Percentiles rank a stretch among this genome's conserved stretches.
Conservation (phyloP, 2,888 invertebrate species). For the Coenonympha arcania region DNA sequence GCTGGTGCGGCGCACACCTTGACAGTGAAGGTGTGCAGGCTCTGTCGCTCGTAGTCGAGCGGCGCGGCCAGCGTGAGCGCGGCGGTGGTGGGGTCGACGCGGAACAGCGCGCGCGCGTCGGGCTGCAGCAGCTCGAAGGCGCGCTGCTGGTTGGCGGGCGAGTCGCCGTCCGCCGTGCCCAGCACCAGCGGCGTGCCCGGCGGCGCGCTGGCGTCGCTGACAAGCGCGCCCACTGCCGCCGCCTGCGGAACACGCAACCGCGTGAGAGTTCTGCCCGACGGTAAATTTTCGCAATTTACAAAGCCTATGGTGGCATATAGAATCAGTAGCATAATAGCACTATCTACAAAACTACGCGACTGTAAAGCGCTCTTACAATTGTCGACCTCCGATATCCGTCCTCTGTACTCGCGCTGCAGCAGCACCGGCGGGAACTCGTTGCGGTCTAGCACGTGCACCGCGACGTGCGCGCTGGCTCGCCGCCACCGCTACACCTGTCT, state of each 20-base stretch:
- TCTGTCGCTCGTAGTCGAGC: slow-evolving; percentile 84
- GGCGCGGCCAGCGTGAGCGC: slow-evolving; percentile 84
- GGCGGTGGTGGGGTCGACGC: slow-evolving; percentile 90
- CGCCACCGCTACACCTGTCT: too few species aligned
- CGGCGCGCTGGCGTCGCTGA: slow-evolving; percentile 76
- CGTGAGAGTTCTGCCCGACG: too few species aligned
- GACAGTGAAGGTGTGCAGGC: slow-evolving; percentile 85
- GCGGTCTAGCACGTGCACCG: slow-evolving; percentile 89
- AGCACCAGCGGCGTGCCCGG: slow-evolving; percentile 85
- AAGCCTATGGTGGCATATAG: too few species aligned
- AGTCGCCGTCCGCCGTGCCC: slow-evolving; percentile 87
- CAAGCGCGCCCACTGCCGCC: slow-evolving; percentile 25
- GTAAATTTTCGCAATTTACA: too few species aligned
- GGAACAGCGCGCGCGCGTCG: slow-evolving; percentile 83
- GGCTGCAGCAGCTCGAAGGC: slow-evolving; percentile 89
- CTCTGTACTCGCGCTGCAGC: slow-evolving; percentile 77
- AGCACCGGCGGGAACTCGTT: slow-evolving; percentile 90
- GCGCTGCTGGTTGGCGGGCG: slow-evolving; percentile 87
- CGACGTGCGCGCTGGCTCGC: slow-evolving; percentile 79
- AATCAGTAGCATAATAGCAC: too few species aligned
- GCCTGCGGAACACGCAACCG: slow-evolving; percentile 13
- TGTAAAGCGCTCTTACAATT: too few species aligned
- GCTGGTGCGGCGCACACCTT: slow-evolving; percentile 56
- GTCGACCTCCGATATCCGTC: slow-evolving; percentile 84
- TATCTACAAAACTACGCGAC: too few species aligned